Conservation (phyloP, 2,113 vertebrate genomes). For the Micronycteris hirsuta region DNA sequence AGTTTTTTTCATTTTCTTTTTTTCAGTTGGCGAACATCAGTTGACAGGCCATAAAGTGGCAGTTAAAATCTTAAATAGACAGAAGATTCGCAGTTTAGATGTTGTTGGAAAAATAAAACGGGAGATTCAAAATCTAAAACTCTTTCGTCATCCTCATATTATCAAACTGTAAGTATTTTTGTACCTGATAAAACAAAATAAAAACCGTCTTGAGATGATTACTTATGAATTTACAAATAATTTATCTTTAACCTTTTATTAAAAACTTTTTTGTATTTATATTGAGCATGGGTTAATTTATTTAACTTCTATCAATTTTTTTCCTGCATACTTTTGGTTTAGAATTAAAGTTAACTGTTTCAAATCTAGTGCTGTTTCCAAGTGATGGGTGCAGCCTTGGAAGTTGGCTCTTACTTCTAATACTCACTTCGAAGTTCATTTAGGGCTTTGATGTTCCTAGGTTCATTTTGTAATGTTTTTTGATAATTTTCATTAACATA, state of each 20-base stretch:
- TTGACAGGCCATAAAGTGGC: constrained; percentile 98
- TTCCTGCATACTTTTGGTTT: background rate
- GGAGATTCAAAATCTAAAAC: constrained; percentile 98
- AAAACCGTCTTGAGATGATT: background rate
- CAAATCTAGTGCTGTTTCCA: background rate
- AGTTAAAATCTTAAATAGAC: constrained; percentile 98
- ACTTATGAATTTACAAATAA: background rate
- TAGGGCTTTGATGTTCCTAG: background rate
- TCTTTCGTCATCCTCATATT: constrained; percentile 98
- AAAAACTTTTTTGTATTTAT: background rate
- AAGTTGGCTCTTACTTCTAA: background rate
- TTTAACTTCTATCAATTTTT: background rate
- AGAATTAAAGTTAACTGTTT: background rate
- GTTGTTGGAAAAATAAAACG: constrained; percentile 99
- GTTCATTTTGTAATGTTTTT: background rate
- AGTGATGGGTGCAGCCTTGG: background rate
- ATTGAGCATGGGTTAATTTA: constrained; percentile 1
- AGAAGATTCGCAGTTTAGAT: constrained; percentile 98
- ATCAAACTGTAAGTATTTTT: constrained; percentile 95
- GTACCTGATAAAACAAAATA: background rate
- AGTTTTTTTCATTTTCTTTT: constrained; percentile 61
- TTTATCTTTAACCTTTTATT: background rate
- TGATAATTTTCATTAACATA: background rate
- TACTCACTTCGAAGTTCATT: background rate
- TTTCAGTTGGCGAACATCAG: constrained; percentile 95